These are phyloP conservation scores for Anodontia alba DNA, from an alignment of 2,888 invertebrate species.

Conservation along the genomic window DNA sequence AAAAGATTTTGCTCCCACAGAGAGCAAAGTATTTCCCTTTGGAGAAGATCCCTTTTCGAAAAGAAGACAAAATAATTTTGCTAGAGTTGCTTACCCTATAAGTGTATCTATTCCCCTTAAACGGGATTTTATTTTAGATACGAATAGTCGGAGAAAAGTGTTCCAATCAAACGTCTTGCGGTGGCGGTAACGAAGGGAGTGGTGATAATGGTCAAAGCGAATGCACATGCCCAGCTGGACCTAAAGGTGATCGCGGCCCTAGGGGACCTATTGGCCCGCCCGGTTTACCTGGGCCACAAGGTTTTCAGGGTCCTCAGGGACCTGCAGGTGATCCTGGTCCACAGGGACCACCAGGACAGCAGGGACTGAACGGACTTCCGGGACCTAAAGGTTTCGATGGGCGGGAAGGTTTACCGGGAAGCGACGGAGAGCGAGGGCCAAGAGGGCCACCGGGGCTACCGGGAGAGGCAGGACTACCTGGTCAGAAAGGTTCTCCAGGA, in stretches of 20 bases:
- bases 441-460: slow-evolving; percentile 22
- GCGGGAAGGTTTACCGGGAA: slow-evolving; percentile 19
- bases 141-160: slow-evolving; percentile 43
- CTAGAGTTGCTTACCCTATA: no score
- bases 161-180: slow-evolving; percentile 32
- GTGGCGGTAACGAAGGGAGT: slow-evolving; percentile 15
- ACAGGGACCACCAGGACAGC: slow-evolving; percentile 27
- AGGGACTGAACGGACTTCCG: slow-evolving; percentile 5
- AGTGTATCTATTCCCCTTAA: no score
- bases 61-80: no score
- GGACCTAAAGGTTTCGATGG: slow-evolving; percentile 29
- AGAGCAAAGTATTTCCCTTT: no score
- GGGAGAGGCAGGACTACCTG: slow-evolving; percentile 28
- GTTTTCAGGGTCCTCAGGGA: slow-evolving; percentile 36
- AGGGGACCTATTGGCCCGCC: slow-evolving; percentile 25
- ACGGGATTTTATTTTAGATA: slow-evolving; percentile 43
- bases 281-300: slow-evolving; percentile 23
- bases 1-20: no score
- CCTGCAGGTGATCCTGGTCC: slow-evolving; percentile 30
- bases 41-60: no score
- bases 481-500: slow-evolving; percentile 31
- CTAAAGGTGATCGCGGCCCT: slow-evolving; percentile 27
- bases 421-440: slow-evolving; percentile 16
- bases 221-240: slow-evolving; percentile 52
- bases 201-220: slow-evolving; percentile 19